Evolutionary conservation across 2,888 invertebrate genomes (phyloP).

Genomic region (Stenoptilia bipunctidactyla): DNA sequence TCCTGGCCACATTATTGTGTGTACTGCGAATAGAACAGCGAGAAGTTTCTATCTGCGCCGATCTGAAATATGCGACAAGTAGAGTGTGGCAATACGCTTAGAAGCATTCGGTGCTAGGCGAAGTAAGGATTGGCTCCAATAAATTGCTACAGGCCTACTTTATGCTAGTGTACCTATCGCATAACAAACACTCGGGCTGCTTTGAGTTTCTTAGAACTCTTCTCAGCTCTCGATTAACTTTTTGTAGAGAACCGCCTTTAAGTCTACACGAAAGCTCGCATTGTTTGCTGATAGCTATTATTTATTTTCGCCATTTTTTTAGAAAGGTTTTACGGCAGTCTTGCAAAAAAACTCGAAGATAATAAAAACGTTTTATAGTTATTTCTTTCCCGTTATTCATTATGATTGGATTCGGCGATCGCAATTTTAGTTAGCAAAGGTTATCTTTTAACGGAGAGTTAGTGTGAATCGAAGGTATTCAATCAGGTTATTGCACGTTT

Average conservation of each 20-base stretch:
- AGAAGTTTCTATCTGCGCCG: neutral
- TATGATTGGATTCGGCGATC: neutral
- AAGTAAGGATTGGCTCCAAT: neutral
- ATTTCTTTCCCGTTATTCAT: slow-evolving; percentile 1
- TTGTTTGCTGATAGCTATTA: slow-evolving; percentile 18
- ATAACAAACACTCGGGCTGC: slow-evolving; percentile 4
- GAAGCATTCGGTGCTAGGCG: neutral
- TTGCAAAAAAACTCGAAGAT: slow-evolving; percentile 1
- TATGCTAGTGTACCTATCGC: neutral
- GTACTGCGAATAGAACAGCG: too few relatives aligned
- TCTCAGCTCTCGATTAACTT: slow-evolving; percentile 26
- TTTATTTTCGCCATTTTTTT: slow-evolving; percentile 14
- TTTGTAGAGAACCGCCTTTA: slow-evolving; percentile 27
- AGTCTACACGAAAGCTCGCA: slow-evolving; percentile 20
- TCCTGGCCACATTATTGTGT: too few relatives aligned
- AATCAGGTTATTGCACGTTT: too few relatives aligned
- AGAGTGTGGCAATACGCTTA: neutral
- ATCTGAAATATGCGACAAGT: neutral
- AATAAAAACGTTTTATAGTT: neutral
- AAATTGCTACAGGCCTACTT: neutral
- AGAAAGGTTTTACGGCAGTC: slow-evolving; percentile 1
- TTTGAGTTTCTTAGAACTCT: slow-evolving; percentile 25
- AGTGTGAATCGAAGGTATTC: too few relatives aligned
- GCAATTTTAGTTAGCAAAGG: slow-evolving; percentile 2
- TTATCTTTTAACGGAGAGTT: too few relatives aligned